Base-by-base conservation (phyloP, 2,888 invertebrate genomes). In the Drosophila formosana region DNA sequence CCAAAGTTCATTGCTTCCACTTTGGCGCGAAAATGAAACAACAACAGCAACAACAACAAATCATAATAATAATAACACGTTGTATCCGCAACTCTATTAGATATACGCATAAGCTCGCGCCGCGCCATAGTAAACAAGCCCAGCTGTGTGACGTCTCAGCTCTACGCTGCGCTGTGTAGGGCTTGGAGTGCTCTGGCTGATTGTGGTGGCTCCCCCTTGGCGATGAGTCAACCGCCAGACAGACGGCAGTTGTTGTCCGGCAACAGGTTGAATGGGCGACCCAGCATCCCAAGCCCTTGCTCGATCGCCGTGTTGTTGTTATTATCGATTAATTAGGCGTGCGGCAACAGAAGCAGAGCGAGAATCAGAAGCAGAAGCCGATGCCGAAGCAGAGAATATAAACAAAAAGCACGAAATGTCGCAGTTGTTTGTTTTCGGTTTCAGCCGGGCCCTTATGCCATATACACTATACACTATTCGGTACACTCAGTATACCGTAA, bases 381-480 rank as follows among this genome's bases (percentile, higher is more conserved):
- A 69, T 52, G 9, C 39, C n/a, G 39, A 39, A 39, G 39, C n/a
- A 13, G 13, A 7, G 62, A 76, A 50, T 55, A 41, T 65, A 64
- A 76, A 74, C 67, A 74, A 61, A 81, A 82, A 72, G 18, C 39
- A 58, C 47, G 73, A 66, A 82, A 88, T 69, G 80, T 85, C 80
- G 80, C 85, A 73, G 82, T 82, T 78, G n/a, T n/a, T 72, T 79
- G 66, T 87, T 87, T 82, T 84, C 67, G 50, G 51, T 78, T 78
- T 82, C 63, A 53, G 82, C 37, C 78, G 57, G 71, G 75, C 87
- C 82, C 79, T 84, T 74, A 9, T n/a, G n/a, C 23, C 18, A 23
- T 3, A 41, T 34, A 34, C 11, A 34, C 34, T n/a, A 30, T 30
- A 32, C 9, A 3, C 8, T 32, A 32, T 32, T 8, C 34, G 8